Evolutionary conservation across 2,113 vertebrate genomes (phyloP), one percentile per base, ranked within the genome.

Genomic region (Hemibagrus wyckioides): DNA sequence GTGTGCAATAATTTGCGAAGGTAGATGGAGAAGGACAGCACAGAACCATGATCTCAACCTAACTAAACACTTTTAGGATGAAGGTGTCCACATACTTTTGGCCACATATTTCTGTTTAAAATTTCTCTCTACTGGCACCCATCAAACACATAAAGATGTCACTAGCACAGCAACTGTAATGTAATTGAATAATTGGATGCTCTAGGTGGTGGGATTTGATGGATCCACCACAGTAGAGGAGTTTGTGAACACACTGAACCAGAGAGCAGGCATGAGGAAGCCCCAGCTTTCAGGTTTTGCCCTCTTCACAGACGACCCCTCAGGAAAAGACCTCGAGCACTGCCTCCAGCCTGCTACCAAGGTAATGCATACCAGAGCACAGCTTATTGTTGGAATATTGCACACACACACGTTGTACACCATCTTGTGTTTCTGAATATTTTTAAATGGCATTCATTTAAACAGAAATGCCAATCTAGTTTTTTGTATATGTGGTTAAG

Each of bases 181-280:
- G 41, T 48, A 48, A 61, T 48, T 21, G 0, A 77, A 44, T 79
- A 54, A 13, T 77, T 59, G 79, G 33, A 59, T 76, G 39, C 48
- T 57, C 19, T 69, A 97, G 97, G 97, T 97, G 83, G 96, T 97
- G 87, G 97, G 97, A 44, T 97, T 97, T 63, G 96, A 97, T 90
- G 97, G 97, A 8, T 97, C 96, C 59, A 96, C 97, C 61, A 97
- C 96, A 0, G 97, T 97, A 52, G 95, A 97, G 50, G 97, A 97
- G 92, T 97, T 97, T 90, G 94, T 97, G 79, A 92, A 94, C 87
- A 96, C 89, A 0, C 92, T 97, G 87, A 97, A 96, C 92, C 96
- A 97, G 92, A 96, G 96, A 90, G 95, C 96, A 15, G 93, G 93
- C 83, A 96, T 97, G 95, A 96, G 95, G 91, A 96, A 93, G 69